Conservation (phyloP, 1,140 invertebrate species). For the Physella acuta region DNA sequence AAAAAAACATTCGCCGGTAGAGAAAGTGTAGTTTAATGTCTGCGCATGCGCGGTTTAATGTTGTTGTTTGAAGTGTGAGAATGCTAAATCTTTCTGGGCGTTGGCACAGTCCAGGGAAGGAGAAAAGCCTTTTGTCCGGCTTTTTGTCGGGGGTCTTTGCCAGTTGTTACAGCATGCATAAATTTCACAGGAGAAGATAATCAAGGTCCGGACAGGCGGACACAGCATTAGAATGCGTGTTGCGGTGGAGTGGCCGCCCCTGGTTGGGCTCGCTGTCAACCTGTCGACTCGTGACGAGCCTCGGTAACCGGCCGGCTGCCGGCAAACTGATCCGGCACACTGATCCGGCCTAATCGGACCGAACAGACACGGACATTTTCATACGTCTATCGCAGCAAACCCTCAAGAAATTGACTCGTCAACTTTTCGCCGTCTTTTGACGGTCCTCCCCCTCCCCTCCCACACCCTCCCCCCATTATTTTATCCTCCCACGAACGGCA, state of each 20-base stretch:
- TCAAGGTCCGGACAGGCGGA: conserved; percentile 7
- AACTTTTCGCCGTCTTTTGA: neutral
- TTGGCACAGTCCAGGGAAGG: too few relatives aligned
- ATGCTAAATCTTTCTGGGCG: too few relatives aligned
- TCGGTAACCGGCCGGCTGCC: conserved; percentile 9
- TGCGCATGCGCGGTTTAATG: too few relatives aligned
- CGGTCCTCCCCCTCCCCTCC: neutral
- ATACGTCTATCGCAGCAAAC: conserved; percentile 13
- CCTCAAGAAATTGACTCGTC: conserved; percentile 1
- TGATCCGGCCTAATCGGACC: conserved; percentile 28
- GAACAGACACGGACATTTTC: conserved; percentile 35
- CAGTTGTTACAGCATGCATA: neutral
- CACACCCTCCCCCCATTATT: neutral
- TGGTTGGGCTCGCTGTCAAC: conserved; percentile 2
- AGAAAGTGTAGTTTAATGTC: too few relatives aligned
- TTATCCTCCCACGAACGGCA: neutral
- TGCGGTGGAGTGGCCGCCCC: neutral
- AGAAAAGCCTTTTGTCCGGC: too few relatives aligned
- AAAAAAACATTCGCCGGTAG: too few relatives aligned
- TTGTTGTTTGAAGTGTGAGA: too few relatives aligned
- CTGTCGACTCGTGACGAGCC: conserved; percentile 13
- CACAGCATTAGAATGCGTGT: neutral
- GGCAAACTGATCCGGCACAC: conserved; percentile 8
- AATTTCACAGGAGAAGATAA: neutral
- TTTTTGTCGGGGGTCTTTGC: too few relatives aligned